Evolutionary conservation across 2,113 vertebrate species (phyloP).

Genomic region (Elaphurus davidianus): DNA sequence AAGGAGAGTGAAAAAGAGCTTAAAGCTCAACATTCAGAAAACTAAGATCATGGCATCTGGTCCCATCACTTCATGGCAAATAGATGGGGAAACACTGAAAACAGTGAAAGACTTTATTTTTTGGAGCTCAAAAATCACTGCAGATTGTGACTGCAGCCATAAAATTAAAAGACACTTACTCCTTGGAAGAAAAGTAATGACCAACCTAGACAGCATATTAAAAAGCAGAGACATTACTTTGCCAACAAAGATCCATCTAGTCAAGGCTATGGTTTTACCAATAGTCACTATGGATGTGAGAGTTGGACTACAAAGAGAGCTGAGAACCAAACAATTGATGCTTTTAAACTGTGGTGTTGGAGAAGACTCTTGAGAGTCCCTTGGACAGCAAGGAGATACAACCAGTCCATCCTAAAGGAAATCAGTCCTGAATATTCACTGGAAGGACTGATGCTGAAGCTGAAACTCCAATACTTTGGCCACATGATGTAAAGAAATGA

Average conservation of each 20-base stretch:
- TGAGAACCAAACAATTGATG: neutral
- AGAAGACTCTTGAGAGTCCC: neutral
- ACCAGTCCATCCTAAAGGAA: neutral
- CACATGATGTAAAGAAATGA: neutral
- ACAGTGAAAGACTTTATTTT: neutral
- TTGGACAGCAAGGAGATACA: neutral
- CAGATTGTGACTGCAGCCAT: neutral
- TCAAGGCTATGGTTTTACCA: neutral
- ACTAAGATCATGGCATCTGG: neutral
- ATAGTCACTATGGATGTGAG: neutral
- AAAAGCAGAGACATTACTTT: neutral
- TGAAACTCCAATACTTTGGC: neutral
- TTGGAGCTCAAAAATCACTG: neutral
- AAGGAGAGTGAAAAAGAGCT: neutral
- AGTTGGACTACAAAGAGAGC: neutral
- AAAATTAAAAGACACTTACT: neutral
- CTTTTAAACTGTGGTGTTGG: neutral
- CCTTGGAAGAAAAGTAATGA: neutral
- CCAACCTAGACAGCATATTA: neutral
- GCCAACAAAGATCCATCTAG: neutral
- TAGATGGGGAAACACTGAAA: neutral
- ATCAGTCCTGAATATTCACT: neutral
- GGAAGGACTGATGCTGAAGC: neutral
- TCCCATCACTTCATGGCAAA: neutral
- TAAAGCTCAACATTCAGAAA: neutral